Conservation (phyloP, 2,888 invertebrate genomes). For the Enoplolaimus lenunculus region DNA sequence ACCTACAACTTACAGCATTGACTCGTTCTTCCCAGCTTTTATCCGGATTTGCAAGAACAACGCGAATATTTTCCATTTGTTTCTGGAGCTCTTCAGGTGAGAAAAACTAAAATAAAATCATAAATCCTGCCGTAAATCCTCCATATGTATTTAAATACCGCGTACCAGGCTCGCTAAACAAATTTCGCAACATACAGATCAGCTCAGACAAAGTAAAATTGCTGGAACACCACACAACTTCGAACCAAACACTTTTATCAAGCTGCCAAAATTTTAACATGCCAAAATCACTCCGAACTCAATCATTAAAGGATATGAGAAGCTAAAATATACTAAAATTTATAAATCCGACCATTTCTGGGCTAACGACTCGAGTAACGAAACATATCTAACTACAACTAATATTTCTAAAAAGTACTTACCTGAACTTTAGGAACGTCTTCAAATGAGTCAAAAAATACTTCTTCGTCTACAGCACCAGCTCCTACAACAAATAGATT, state of each 20-base stretch:
- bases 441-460: conserved; percentile 70
- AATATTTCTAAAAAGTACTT: conserved; percentile 22
- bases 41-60: conserved; percentile 60
- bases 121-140: background rate
- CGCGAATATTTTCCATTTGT: conserved; percentile 58
- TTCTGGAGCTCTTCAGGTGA: conserved; percentile 69
- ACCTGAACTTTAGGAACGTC: conserved; percentile 61
- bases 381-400: conserved; percentile 18
- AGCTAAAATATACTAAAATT: conserved; percentile 5
- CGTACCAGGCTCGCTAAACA: too few relatives aligned
- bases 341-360: conserved; percentile 11
- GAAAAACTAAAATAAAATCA: conserved; percentile 51
- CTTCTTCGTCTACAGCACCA: conserved; percentile 74
- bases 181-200: too few relatives aligned
- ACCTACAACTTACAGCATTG: conserved; percentile 72
- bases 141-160: too few relatives aligned
- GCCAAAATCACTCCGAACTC: too few relatives aligned
- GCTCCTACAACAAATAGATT: conserved; percentile 45
- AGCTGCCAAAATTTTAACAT: too few relatives aligned
- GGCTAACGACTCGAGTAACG: conserved; percentile 2
- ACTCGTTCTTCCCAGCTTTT: conserved; percentile 86
- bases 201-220: too few relatives aligned
- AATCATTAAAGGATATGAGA: too few relatives aligned
- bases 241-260: too few relatives aligned
- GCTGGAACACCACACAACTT: too few relatives aligned